A percentile compares a stretch with the other conserved stretches of the same genome.
These are phyloP conservation scores for Plectropomus leopardus DNA, from an alignment of 2,113 vertebrate species.

Conservation along the genomic window DNA sequence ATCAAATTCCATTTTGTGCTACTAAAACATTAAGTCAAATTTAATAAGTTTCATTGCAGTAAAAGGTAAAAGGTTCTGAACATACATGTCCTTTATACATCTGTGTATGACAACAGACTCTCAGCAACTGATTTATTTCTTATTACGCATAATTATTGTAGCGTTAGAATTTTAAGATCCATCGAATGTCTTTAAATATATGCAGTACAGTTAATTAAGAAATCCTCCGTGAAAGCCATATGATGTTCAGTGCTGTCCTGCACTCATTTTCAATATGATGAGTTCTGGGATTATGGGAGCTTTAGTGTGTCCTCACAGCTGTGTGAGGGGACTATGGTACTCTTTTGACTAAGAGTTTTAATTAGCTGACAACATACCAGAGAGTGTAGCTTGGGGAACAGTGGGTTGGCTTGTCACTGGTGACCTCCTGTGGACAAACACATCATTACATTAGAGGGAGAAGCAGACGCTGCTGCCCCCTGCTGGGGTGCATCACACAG, in stretches of 20 bases:
- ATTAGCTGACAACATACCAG: constrained; percentile 87
- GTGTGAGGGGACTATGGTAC: constrained; percentile 41
- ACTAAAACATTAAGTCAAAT: too few relatives aligned
- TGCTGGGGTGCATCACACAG: constrained; percentile 58
- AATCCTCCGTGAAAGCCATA: constrained; percentile 31
- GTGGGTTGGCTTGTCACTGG: constrained; percentile 90
- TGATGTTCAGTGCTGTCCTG: constrained; percentile 12
- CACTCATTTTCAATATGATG: constrained; percentile 37
- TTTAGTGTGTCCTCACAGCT: constrained; percentile 39
- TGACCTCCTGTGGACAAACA: constrained; percentile 89
- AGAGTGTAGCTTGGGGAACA: constrained; percentile 93
- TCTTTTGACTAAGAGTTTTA: constrained; percentile 58
- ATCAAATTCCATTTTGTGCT: not conserved
- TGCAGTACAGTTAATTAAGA: constrained; percentile 6
- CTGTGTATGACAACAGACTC: not conserved
- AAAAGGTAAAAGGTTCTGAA: not conserved
- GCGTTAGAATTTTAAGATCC: not conserved
- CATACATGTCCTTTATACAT: not conserved
- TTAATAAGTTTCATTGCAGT: too few relatives aligned
- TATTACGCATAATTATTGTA: not conserved
- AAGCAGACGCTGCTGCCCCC: constrained; percentile 63
- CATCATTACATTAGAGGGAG: constrained; percentile 66
- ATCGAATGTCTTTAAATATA: constrained; percentile 5
- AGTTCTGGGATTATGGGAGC: constrained; percentile 48
- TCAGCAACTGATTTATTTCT: not conserved